These are phyloP conservation scores for Melangyna quadrimaculata DNA, from an alignment of 2,888 invertebrate species.

Conservation along the genomic window DNA sequence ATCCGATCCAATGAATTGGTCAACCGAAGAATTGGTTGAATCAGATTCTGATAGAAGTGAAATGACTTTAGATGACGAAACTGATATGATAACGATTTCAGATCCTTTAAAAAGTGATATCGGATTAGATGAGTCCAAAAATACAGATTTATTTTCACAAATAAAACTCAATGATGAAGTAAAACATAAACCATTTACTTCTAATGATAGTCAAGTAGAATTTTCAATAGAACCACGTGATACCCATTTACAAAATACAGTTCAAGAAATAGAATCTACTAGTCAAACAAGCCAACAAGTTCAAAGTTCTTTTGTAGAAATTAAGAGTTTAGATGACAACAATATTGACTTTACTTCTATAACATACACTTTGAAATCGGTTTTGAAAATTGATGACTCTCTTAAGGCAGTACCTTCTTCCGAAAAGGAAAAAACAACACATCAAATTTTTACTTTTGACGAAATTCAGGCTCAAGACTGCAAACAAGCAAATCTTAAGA, in stretches of 20 bases:
- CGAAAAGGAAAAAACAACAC: not conserved
- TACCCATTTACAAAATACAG: too few species aligned
- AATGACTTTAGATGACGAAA: not conserved
- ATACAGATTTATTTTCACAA: not conserved
- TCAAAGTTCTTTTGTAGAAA: not conserved
- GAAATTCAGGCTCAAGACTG: not conserved
- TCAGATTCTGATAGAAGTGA: not conserved
- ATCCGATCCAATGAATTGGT: not conserved
- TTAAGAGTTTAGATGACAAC: not conserved
- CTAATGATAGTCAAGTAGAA: not conserved
- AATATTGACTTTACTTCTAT: not conserved
- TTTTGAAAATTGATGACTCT: not conserved
- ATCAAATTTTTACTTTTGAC: not conserved
- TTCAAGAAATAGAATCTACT: not conserved
- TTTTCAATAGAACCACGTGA: not conserved
- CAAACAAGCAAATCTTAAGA: not conserved
- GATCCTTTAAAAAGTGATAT: not conserved
- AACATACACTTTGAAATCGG: not conserved
- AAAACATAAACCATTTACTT: not conserved
- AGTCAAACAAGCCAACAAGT: fast-evolving
- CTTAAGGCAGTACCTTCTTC: not conserved
- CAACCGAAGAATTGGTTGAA: not conserved
- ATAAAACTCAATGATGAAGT: not conserved
- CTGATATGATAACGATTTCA: not conserved
- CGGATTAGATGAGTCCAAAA: not conserved